phyloP scores from a whole-genome alignment of 2,797 vertebrate genomes.

The Sylvia borin region DNA sequence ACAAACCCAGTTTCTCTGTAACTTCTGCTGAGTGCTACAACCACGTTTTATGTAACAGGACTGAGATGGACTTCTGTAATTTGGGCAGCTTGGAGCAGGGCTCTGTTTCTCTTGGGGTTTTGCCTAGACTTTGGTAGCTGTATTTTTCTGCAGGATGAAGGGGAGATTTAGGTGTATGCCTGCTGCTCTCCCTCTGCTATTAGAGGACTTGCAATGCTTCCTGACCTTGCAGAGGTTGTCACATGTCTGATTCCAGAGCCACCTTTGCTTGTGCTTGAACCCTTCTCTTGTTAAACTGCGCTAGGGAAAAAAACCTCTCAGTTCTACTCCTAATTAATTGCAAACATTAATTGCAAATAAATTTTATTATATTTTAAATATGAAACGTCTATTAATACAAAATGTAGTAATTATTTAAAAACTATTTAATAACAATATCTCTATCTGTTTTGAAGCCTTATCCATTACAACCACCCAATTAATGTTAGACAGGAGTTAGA shows the following conservation, averaged over 20 bases:
- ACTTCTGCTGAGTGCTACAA: not conserved
- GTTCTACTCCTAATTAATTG: not conserved
- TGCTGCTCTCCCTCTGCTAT: not conserved
- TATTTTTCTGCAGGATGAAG: not conserved
- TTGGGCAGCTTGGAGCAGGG: not conserved
- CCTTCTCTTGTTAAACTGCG: not conserved
- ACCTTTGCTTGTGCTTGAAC: not conserved
- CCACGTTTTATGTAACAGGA: not conserved
- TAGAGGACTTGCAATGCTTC: not conserved
- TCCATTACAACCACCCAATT: not conserved
- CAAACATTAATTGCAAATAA: not conserved
- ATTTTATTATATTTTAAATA: not conserved
- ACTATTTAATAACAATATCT: not conserved
- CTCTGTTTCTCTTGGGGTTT: not conserved
- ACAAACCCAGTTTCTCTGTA: not conserved
- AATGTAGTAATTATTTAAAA: not conserved
- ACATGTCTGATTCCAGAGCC: not conserved
- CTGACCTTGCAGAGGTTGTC: not conserved
- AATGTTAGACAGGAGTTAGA: not conserved
- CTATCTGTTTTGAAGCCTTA: not conserved
- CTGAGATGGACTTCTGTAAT: not conserved
- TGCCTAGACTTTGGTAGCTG: not conserved
- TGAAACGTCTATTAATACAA: not conserved
- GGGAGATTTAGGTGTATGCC: not conserved
- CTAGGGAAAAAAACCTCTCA: rapidly evolving